Base-by-base conservation (phyloP, 2,113 vertebrate genomes). In the Leiothrix lutea region DNA sequence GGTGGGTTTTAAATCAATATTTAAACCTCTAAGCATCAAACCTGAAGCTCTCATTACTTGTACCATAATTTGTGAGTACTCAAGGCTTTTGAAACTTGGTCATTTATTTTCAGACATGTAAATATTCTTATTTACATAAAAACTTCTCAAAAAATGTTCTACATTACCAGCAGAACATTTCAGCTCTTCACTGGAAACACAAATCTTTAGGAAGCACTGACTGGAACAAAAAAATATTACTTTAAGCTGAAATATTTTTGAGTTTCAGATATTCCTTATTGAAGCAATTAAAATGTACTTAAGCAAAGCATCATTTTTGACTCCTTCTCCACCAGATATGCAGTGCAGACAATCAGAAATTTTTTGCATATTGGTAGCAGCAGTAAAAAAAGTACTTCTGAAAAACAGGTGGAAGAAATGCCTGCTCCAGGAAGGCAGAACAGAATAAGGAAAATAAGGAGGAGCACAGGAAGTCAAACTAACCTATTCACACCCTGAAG, bases 201-300 rank as follows among this genome's bases (percentile, higher is more conserved):
- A 81, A 8, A 73, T 80, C 87, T 86, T 65, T 58, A 80, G 77
- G 69, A 88, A 42, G 35, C 69, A 48, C 50, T 70, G 36, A 53
- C 80, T 95, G 71, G 77, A 95, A 95, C 51, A 36, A 77, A 86
- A 86, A 86, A 62, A 35, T 33, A 36, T 85, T 92, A 22, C 33
- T 81, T 79, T 70, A 90, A 85, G n/a, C 83, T 69, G 60, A 86
- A 91, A 80, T 88, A 73, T 80, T 92, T 92, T 73, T n/a, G 28
- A 25, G 50, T 28, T 90, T 77, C 31, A 45, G 36, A 31, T 80
- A 64, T 25, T 94, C 33, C 25, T 88, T 88, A 86, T 26, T 65
- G 31, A 69, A 90, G 64, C 58, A 93, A 91, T 93, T 72, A 89
- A 92, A 89, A 80, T 72, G 66, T 26, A 44, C 62, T 72, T 56